phyloP scores from a whole-genome alignment of 2,113 vertebrate genomes.

The Pteronura brasiliensis region DNA sequence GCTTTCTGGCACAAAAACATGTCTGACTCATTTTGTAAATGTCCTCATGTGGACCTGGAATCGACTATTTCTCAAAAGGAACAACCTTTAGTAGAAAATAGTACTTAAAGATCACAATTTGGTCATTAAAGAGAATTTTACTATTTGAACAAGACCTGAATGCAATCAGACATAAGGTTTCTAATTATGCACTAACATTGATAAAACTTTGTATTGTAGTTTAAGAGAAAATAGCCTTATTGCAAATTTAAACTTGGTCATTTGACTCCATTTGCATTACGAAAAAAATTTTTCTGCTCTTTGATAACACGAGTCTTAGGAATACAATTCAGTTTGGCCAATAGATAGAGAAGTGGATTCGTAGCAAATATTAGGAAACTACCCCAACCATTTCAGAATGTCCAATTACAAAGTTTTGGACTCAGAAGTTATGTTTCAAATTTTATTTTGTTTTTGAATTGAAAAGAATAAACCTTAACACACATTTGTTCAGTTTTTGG shows the following conservation, averaged over 20 bases:
- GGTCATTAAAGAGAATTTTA: background rate
- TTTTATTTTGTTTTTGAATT: background rate
- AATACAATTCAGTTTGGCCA: background rate
- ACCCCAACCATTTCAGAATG: background rate
- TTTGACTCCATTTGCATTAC: background rate
- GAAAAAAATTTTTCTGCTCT: background rate
- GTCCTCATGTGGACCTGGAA: background rate
- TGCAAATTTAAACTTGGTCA: background rate
- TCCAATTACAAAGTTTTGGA: background rate
- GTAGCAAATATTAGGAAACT: background rate
- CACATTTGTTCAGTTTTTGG: background rate
- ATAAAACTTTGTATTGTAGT: background rate
- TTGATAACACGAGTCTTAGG: background rate
- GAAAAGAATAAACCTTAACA: background rate
- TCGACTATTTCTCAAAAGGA: background rate
- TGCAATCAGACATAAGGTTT: background rate
- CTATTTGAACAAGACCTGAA: background rate
- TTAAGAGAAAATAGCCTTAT: background rate
- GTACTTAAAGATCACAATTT: background rate
- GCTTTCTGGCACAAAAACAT: background rate
- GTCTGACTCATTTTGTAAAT: constrained; percentile 15
- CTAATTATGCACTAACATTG: background rate
- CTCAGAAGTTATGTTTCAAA: background rate
- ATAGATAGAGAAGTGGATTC: background rate
- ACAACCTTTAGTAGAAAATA: background rate